These are phyloP conservation scores for Drosophila diplacantha DNA, from an alignment of 2,888 invertebrate genomes.

Conservation along the genomic window DNA sequence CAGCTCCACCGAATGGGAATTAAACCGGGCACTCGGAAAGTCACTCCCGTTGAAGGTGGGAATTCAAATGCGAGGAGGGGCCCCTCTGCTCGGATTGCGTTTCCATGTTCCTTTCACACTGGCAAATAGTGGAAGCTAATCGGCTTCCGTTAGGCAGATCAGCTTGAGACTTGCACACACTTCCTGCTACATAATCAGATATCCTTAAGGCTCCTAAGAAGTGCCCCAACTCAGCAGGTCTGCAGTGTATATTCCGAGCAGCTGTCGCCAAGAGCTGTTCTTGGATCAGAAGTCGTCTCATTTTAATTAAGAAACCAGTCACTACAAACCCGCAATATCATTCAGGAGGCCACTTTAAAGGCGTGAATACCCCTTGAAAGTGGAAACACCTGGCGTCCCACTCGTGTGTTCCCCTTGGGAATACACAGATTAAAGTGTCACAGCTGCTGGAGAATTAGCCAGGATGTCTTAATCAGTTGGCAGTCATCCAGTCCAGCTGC, in stretches of 20 bases:
- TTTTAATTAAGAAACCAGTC: constrained; percentile 2
- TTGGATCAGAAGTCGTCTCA: background rate
- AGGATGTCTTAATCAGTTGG: constrained; percentile 31
- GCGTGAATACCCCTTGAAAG: constrained; percentile 3
- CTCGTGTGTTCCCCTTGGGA: background rate
- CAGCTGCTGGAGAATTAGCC: constrained; percentile 31
- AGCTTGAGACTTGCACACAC: background rate
- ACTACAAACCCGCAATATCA: constrained; percentile 1
- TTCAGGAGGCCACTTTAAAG: background rate
- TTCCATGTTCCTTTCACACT: constrained; percentile 9
- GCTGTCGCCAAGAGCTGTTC: background rate
- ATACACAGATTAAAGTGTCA: constrained; percentile 19
- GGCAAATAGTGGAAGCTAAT: constrained; percentile 8
- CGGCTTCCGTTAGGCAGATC: background rate
- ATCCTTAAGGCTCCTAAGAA: background rate
- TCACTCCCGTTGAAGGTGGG: constrained; percentile 1
- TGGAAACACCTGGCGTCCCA: background rate
- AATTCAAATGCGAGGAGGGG: background rate
- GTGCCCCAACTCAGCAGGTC: background rate
- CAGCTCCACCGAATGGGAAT: constrained; percentile 9
- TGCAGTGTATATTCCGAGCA: background rate
- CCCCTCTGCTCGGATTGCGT: background rate
- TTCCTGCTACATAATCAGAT: background rate
- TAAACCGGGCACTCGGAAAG: constrained; percentile 16
- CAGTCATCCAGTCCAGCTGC: constrained; percentile 4